Conservation (phyloP, 2,797 vertebrate species). For the Harpagifer antarcticus region DNA sequence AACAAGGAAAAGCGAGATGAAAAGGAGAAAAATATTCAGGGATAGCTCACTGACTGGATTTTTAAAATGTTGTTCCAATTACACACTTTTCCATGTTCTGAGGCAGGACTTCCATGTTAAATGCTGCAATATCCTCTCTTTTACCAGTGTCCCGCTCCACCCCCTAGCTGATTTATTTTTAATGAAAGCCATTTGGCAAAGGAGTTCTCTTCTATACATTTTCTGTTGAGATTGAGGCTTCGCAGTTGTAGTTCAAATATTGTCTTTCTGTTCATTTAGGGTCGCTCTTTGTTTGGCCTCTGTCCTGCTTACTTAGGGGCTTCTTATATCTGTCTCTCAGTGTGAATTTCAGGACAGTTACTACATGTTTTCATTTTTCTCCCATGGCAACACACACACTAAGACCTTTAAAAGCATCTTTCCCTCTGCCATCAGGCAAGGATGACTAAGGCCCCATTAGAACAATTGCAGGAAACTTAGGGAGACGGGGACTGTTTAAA, state of each 20-base stretch:
- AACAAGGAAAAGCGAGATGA: slow-evolving; percentile 73
- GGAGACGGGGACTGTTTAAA: slow-evolving; percentile 83
- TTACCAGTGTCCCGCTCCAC: slow-evolving; percentile 71
- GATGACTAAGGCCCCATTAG: slow-evolving; percentile 83
- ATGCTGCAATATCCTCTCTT: slow-evolving; percentile 70
- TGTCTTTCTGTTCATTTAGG: slow-evolving; percentile 68
- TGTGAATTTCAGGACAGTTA: slow-evolving; percentile 70
- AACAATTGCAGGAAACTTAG: slow-evolving; percentile 88
- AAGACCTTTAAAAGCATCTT: slow-evolving; percentile 79
- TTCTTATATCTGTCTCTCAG: slow-evolving; percentile 54
- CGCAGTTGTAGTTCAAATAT: slow-evolving; percentile 74
- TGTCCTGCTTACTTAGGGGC: slow-evolving; percentile 62
- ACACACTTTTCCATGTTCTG: slow-evolving; percentile 80
- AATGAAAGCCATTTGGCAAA: slow-evolving; percentile 74
- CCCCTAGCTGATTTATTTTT: slow-evolving; percentile 75
- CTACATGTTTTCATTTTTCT: slow-evolving; percentile 78
- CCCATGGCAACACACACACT: slow-evolving; percentile 72
- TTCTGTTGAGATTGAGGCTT: slow-evolving; percentile 67
- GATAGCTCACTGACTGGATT: slow-evolving; percentile 62
- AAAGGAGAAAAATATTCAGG: slow-evolving; percentile 77
- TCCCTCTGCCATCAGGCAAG: slow-evolving; percentile 77
- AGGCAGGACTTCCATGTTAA: slow-evolving; percentile 79
- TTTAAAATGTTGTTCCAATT: slow-evolving; percentile 81
- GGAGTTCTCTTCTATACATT: slow-evolving; percentile 55
- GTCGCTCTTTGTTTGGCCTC: slow-evolving; percentile 70